phyloP scores from a whole-genome alignment of 2,888 invertebrate species.

The Scaptomyza polygonia region DNA sequence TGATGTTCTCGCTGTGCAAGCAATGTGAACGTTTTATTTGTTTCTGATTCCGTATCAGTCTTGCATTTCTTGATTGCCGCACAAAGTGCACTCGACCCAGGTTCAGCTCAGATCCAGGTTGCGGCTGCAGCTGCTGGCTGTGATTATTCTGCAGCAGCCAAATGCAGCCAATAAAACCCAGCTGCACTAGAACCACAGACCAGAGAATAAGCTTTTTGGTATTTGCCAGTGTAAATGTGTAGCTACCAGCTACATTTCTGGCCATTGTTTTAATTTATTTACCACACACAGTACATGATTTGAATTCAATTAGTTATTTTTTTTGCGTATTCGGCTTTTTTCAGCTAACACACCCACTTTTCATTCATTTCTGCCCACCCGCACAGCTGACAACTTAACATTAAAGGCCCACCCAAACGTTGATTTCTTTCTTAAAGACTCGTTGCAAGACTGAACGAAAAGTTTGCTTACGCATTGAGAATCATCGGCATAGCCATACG shows the following conservation, averaged over 20 bases:
- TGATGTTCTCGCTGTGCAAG: constrained; percentile 56
- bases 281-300: constrained; percentile 39
- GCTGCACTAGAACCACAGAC: constrained; percentile 80
- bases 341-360: constrained; percentile 67
- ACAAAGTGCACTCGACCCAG: constrained; percentile 67
- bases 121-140: constrained; percentile 35
- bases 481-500: too few relatives aligned
- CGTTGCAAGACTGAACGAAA: too few relatives aligned
- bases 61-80: constrained; percentile 19
- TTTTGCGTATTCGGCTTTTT: constrained; percentile 18
- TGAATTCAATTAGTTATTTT: not conserved
- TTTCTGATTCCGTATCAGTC: not conserved
- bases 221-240: constrained; percentile 46
- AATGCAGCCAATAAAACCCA: constrained; percentile 81
- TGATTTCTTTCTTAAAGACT: too few relatives aligned
- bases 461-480: too few relatives aligned
- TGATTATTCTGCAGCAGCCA: constrained; percentile 79
- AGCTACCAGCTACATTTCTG: constrained; percentile 33
- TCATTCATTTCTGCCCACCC: constrained; percentile 45
- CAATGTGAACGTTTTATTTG: constrained; percentile 27
- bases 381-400: constrained; percentile 58
- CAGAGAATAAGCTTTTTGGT: constrained; percentile 81
- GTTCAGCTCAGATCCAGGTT: constrained; percentile 9
- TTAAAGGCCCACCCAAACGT: too few relatives aligned
- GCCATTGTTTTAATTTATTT: constrained; percentile 35